Evolutionary conservation across 1,140 invertebrate genomes (phyloP), one percentile per base, ranked within the genome.

Genomic region (Drosophila setifemur): DNA sequence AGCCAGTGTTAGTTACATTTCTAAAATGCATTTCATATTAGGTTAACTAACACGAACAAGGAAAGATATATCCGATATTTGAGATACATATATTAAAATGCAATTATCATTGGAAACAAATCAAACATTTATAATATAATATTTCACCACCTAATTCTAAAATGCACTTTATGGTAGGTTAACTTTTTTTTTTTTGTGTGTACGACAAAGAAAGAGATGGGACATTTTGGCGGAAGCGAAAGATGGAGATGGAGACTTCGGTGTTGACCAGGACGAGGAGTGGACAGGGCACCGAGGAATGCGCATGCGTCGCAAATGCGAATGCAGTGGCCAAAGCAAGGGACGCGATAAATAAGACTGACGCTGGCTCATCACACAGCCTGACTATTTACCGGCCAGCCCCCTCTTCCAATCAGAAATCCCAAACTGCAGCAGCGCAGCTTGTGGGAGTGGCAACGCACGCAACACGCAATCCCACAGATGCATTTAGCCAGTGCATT

Each of bases 361-460:
- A 33, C 11, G 12, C 33, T 16, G 12, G 2, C 7, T 14, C 33
- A 43, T 11, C 7, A 29, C 21, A 9, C 35, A 35, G n/a, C 21
- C 33, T 21, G n/a, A 12, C 40, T 11, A 26, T 28, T 28, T n/a
- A 28, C 21, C n/a, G n/a, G n/a, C n/a, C n/a, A n/a, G n/a, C 21
- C 18, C 21, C 18, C 9, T 4, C n/a, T 5, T 6, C 39, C 39
- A 40, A 37, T 26, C 40, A 57, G 64, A 78, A 54, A 50, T 53
- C 28, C 11, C 31, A 43, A 18, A 25, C 28, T 45, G 60, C 61
- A 43, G 21, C 45, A 45, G 71, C 54, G 71, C 63, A 69, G 44
- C 11, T 31, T 21, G 76, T 81, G 61, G 72, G 72, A 82, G 77
- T 67, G 77, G 77, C 77, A 72, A 57, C 11, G 19, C 57, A 31